phyloP scores from a whole-genome alignment of 2,888 invertebrate genomes.

The Gandaritis pyraliata region DNA sequence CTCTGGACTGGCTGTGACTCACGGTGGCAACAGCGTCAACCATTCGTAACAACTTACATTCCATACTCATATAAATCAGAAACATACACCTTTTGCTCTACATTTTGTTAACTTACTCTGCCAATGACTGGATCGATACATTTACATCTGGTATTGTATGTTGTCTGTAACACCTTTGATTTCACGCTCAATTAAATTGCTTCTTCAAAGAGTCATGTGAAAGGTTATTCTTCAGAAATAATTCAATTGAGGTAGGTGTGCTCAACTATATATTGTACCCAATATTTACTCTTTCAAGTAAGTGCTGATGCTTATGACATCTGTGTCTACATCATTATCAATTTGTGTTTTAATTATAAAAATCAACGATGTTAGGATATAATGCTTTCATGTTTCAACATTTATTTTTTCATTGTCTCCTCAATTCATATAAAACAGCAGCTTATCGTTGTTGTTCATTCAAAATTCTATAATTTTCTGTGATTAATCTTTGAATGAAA shows the following conservation, averaged over 20 bases:
- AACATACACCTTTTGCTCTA: too few species aligned
- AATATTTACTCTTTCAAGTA: conserved; percentile 39
- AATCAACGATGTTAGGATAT: conserved; percentile 33
- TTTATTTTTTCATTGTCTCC: conserved; percentile 8
- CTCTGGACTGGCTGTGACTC: conserved; percentile 52
- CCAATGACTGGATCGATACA: too few species aligned
- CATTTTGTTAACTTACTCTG: too few species aligned
- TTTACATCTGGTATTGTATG: too few species aligned
- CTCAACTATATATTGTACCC: conserved; percentile 20
- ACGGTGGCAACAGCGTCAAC: conserved; percentile 49
- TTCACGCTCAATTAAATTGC: too few species aligned
- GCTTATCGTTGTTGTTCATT: background rate
- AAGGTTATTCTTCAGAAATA: too few species aligned
- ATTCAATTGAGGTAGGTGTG: too few species aligned
- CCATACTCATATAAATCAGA: background rate
- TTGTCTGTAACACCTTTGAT: too few species aligned
- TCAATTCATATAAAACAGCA: background rate
- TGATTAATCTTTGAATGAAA: conserved; percentile 4
- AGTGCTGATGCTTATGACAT: conserved; percentile 36
- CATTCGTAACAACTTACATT: conserved; percentile 40
- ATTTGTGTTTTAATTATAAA: conserved; percentile 34
- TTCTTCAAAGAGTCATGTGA: too few species aligned
- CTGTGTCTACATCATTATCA: conserved; percentile 48
- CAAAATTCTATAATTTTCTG: background rate
- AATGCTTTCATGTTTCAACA: conserved; percentile 9